Evolutionary conservation across 2,888 invertebrate genomes (phyloP).

Genomic region (Hedychridium roseum): DNA sequence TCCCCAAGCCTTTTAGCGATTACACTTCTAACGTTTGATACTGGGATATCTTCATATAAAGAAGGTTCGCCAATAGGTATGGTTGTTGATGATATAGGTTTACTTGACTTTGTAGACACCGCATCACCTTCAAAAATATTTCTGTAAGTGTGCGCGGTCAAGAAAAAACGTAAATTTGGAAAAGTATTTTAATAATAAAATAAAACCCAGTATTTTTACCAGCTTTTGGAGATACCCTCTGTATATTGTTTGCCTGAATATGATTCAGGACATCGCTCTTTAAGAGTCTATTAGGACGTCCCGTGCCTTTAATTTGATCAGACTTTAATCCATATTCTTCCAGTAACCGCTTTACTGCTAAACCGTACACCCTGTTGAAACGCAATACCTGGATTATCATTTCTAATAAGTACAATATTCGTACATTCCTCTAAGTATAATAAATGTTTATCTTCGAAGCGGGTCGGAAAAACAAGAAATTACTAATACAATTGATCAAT

Average conservation of each 20-base stretch:
- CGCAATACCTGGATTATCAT: too few species aligned
- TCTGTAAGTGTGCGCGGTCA: too few species aligned
- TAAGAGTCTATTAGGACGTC: constrained; percentile 69
- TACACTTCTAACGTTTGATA: constrained; percentile 69
- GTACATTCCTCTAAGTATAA: too few species aligned
- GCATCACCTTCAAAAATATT: too few species aligned
- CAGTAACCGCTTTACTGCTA: constrained; percentile 70
- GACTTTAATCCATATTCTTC: constrained; percentile 68
- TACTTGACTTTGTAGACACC: neutral
- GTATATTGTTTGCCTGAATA: constrained; percentile 63
- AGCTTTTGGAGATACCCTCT: constrained; percentile 55
- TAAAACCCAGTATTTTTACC: too few species aligned
- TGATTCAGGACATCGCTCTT: constrained; percentile 69
- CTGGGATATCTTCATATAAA: constrained; percentile 66
- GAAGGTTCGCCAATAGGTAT: constrained; percentile 38
- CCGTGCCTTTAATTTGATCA: constrained; percentile 65
- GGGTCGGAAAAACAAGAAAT: too few species aligned
- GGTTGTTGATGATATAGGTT: constrained; percentile 4
- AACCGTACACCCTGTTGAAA: constrained; percentile 64
- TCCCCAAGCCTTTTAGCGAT: constrained; percentile 73
- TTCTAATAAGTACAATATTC: too few species aligned
- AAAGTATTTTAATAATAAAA: too few species aligned
- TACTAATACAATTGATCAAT: too few species aligned
- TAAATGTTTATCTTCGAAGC: too few species aligned
- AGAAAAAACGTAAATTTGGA: too few species aligned